These are phyloP conservation scores for Linnaemya vulpina DNA, from an alignment of 2,888 invertebrate genomes.

Conservation along the genomic window DNA sequence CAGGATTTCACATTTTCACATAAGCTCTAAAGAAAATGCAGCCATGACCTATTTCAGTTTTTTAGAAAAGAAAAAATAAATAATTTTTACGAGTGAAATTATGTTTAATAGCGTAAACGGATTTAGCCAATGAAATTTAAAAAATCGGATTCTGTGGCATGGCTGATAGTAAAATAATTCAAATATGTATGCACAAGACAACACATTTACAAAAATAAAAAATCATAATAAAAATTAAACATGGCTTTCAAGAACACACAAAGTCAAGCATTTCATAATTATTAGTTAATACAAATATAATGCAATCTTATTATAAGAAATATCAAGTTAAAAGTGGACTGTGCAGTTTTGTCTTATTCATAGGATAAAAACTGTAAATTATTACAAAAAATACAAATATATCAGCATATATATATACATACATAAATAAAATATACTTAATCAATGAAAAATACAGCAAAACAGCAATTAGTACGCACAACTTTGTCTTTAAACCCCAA, in stretches of 20 bases:
- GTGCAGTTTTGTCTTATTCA: slow-evolving; percentile 22
- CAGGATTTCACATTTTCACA: neutral
- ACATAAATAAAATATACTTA: slow-evolving; percentile 35
- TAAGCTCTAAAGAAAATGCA: neutral
- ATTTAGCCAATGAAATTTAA: too few relatives aligned
- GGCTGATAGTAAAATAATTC: too few relatives aligned
- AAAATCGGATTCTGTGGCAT: too few relatives aligned
- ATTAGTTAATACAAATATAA: slow-evolving; percentile 47
- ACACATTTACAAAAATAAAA: neutral
- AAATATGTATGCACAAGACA: too few relatives aligned
- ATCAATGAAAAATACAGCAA: slow-evolving; percentile 20
- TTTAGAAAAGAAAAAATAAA: too few relatives aligned
- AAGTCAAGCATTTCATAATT: slow-evolving; percentile 23
- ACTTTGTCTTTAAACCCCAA: slow-evolving; percentile 38
- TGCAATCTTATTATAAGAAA: slow-evolving; percentile 39
- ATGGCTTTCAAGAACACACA: neutral
- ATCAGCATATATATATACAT: neutral
- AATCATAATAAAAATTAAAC: neutral
- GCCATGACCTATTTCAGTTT: too few relatives aligned
- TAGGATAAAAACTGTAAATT: slow-evolving; percentile 54
- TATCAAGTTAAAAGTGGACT: slow-evolving; percentile 60
- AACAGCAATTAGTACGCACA: slow-evolving; percentile 57
- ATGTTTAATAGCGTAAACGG: too few relatives aligned
- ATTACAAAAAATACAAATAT: slow-evolving; percentile 17
- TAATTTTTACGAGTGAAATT: too few relatives aligned